phyloP scores from a whole-genome alignment of 2,888 invertebrate species.

The Drosophila eohydei region DNA sequence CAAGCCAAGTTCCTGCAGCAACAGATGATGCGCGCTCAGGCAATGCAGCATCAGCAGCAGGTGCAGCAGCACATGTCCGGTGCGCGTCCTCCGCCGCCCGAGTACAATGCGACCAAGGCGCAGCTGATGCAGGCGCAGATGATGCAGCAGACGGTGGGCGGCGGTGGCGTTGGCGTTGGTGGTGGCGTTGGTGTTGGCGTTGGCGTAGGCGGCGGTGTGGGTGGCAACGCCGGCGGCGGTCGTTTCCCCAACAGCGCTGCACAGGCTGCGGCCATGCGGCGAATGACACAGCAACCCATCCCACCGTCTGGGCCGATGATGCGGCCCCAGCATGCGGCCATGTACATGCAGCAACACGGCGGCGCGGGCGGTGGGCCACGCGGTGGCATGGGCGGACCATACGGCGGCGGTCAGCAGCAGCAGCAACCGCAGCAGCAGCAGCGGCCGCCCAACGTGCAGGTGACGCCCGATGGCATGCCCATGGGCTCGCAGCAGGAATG shows the following conservation, averaged over 20 bases:
- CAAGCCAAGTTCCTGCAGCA: slow-evolving; percentile 90
- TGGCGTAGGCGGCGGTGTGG: slow-evolving; percentile 80
- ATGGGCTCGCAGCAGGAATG: slow-evolving; percentile 85
- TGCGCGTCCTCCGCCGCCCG: slow-evolving; percentile 92
- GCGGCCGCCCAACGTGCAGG: slow-evolving; percentile 87
- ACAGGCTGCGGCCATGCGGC: slow-evolving; percentile 86
- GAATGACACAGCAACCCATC: slow-evolving; percentile 90
- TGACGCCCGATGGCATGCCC: slow-evolving; percentile 87
- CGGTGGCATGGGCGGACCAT: slow-evolving; percentile 72
- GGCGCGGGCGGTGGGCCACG: slow-evolving; percentile 82
- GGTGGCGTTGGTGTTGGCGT: slow-evolving; percentile 42
- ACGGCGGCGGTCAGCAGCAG: slow-evolving; percentile 53
- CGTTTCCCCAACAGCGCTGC: slow-evolving; percentile 86
- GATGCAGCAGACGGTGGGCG: slow-evolving; percentile 86
- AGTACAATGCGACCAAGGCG: slow-evolving; percentile 89
- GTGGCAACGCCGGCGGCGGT: slow-evolving; percentile 83
- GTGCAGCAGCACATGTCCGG: slow-evolving; percentile 87
- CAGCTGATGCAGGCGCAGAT: slow-evolving; percentile 86
- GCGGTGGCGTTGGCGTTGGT: slow-evolving; percentile 80
- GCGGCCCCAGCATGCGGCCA: slow-evolving; percentile 87
- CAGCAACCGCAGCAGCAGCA: slow-evolving; percentile 86
- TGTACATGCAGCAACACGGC: slow-evolving; percentile 86
- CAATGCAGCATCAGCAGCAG: slow-evolving; percentile 87
- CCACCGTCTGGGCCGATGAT: slow-evolving; percentile 90
- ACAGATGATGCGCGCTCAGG: slow-evolving; percentile 86